Conservation (phyloP, 2,888 invertebrate genomes). For the Iphiclides podalirius region DNA sequence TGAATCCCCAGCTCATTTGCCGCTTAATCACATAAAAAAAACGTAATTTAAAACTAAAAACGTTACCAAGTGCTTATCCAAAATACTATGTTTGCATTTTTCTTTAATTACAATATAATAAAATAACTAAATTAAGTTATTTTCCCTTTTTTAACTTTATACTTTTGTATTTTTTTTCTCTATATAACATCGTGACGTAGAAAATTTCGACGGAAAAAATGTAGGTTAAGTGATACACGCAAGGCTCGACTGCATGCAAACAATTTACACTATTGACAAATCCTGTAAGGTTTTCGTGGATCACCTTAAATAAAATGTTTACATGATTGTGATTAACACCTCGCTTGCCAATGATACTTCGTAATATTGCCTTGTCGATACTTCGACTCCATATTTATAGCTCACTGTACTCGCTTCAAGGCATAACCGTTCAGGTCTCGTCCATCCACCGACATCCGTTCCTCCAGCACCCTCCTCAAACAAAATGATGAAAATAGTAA, state of each 20-base stretch:
- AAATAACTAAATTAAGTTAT: no score
- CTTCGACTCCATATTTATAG: constrained; percentile 68
- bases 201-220: constrained; percentile 31
- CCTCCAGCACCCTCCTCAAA: constrained; percentile 26
- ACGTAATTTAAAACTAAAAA: no score
- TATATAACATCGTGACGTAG: no score
- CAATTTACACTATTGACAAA: constrained; percentile 74
- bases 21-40: no score
- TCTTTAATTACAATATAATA: no score
- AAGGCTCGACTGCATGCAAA: constrained; percentile 42
- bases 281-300: constrained; percentile 67
- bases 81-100: no score
- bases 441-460: constrained; percentile 49
- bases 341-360: constrained; percentile 67
- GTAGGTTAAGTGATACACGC: constrained; percentile 53
- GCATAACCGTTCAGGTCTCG: constrained; percentile 63
- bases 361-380: constrained; percentile 67
- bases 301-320: constrained; percentile 74
- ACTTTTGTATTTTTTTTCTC: no score
- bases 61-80: no score
- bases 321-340: constrained; percentile 76
- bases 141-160: no score
- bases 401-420: constrained; percentile 45
- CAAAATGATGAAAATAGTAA: constrained; percentile 73
- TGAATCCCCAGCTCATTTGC: no score